Percentiles rank a stretch among this genome's conserved stretches.
phyloP scores from a whole-genome alignment of 2,888 invertebrate species.

The Agrochola lota region DNA sequence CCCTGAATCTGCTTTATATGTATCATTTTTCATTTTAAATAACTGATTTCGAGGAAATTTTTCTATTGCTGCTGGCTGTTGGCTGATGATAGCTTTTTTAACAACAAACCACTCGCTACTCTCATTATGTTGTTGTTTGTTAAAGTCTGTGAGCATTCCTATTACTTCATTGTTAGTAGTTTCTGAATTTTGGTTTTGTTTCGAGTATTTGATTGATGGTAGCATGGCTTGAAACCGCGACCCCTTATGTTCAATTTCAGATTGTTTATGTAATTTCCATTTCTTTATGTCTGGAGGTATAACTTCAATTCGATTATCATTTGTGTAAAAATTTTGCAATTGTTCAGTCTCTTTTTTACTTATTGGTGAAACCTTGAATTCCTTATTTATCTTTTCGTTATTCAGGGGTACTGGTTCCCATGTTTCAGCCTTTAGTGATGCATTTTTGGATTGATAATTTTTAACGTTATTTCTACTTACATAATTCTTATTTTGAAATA shows the following conservation, averaged over 20 bases:
- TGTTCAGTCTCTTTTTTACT: neutral
- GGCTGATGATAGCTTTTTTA: conserved; percentile 15
- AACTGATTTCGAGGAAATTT: conserved; percentile 21
- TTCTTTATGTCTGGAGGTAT: conserved; percentile 11
- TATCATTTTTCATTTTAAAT: conserved; percentile 28
- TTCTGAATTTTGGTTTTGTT: conserved; percentile 15
- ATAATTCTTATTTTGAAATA: conserved; percentile 19
- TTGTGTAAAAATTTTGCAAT: neutral
- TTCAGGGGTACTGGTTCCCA: conserved; percentile 14
- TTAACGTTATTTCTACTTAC: neutral
- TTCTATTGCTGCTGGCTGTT: conserved; percentile 10
- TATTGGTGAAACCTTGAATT: neutral
- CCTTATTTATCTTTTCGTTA: neutral
- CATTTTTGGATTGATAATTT: conserved; percentile 7
- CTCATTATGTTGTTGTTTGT: conserved; percentile 13
- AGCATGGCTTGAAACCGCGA: conserved; percentile 15
- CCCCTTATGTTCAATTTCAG: neutral
- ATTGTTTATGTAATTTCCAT: conserved; percentile 2
- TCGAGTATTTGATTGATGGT: conserved; percentile 34
- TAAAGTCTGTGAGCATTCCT: neutral
- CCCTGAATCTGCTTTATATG: neutral
- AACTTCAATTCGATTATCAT: neutral
- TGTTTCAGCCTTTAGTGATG: neutral
- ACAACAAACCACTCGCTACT: neutral
- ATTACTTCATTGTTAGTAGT: neutral